Conservation (phyloP, 2,113 vertebrate species). For the Hemichromis elongatus region DNA sequence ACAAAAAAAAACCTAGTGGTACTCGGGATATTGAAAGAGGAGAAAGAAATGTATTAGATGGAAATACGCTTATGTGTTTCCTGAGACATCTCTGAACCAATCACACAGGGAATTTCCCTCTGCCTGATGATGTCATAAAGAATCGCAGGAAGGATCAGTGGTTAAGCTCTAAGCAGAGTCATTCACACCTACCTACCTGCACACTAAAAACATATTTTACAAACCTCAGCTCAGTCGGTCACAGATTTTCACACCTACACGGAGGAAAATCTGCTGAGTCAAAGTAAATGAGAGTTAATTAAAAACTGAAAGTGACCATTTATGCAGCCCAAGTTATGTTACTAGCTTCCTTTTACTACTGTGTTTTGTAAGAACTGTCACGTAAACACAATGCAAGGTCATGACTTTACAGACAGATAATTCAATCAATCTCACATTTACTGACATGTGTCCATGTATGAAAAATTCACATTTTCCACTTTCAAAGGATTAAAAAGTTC, state of each 20-base stretch:
- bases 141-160: background rate
- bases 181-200: background rate
- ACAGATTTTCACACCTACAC: background rate
- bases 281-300: background rate
- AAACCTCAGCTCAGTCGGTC: background rate
- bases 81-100: constrained; percentile 24
- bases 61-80: background rate
- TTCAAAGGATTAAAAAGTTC: background rate
- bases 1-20: background rate
- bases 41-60: background rate
- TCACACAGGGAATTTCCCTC: constrained; percentile 33
- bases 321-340: background rate
- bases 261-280: background rate
- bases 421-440: background rate
- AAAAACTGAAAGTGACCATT: background rate
- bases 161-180: background rate
- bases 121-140: background rate
- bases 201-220: background rate
- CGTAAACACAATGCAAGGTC: background rate
- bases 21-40: background rate
- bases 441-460: background rate
- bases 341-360: background rate
- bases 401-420: background rate
- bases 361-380: background rate
- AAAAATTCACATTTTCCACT: background rate